Evolutionary conservation across 2,888 invertebrate species (phyloP).

Genomic region (Conistra vaccinii): DNA sequence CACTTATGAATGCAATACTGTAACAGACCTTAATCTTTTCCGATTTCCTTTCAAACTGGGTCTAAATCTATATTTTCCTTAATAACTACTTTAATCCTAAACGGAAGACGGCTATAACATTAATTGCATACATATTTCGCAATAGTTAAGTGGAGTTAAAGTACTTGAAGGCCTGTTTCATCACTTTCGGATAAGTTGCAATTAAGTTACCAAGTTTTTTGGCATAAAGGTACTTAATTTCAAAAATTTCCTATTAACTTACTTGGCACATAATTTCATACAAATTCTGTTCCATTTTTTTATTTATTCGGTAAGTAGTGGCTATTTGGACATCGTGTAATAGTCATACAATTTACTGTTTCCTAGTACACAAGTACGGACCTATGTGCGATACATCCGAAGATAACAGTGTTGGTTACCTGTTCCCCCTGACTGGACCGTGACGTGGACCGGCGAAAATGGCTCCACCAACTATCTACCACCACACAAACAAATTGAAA

Average conservation of each 20-base stretch:
- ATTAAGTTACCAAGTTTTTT: not conserved
- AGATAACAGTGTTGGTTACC: slow-evolving; percentile 64
- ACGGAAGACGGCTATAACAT: slow-evolving; percentile 28
- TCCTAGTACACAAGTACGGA: slow-evolving; percentile 39
- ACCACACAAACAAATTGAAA: slow-evolving; percentile 25
- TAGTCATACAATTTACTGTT: slow-evolving; percentile 38
- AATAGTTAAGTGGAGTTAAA: slow-evolving; percentile 12
- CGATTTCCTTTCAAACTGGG: slow-evolving; percentile 34
- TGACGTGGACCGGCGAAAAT: slow-evolving; percentile 60
- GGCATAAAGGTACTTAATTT: not conserved
- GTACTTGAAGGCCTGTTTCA: not conserved
- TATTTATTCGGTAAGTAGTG: slow-evolving; percentile 1
- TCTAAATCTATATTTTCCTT: slow-evolving; percentile 13
- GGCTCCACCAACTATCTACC: slow-evolving; percentile 21
- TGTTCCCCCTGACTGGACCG: slow-evolving; percentile 49
- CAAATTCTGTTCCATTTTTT: too few relatives aligned
- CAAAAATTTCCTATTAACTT: too few relatives aligned
- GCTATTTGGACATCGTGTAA: slow-evolving; percentile 11
- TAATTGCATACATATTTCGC: slow-evolving; percentile 1
- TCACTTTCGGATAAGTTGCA: not conserved
- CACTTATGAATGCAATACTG: slow-evolving; percentile 21
- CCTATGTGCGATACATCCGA: slow-evolving; percentile 54
- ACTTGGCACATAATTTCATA: too few relatives aligned
- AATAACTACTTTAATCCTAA: slow-evolving; percentile 14
- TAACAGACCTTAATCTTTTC: slow-evolving; percentile 25